Conservation (phyloP, 2,888 invertebrate species). For the Dynastes maya region DNA sequence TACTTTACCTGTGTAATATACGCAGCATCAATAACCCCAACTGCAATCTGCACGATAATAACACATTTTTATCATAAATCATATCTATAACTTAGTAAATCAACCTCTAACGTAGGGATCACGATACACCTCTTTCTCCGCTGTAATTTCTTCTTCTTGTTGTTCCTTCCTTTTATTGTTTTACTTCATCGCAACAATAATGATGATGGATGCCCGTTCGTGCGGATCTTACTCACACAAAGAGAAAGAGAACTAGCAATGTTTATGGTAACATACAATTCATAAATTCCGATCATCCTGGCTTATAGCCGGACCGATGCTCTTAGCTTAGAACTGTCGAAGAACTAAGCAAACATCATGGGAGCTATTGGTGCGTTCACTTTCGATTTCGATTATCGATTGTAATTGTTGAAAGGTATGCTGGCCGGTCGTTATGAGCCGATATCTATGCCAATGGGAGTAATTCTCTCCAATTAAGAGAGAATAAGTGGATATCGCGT, state of each 20-base stretch:
- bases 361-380: slow-evolving; percentile 9
- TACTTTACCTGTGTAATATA: no score
- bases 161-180: no score
- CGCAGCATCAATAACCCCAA: no score
- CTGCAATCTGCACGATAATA: no score
- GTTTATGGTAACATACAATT: slow-evolving; percentile 15
- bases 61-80: no score
- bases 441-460: slow-evolving; percentile 45
- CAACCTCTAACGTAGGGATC: no score
- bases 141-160: no score
- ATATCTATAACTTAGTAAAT: no score
- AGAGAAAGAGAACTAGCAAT: not conserved
- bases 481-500: slow-evolving; percentile 24
- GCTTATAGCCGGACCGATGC: not conserved
- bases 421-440: slow-evolving; percentile 2
- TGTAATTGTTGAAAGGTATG: slow-evolving; percentile 40
- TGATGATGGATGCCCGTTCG: slow-evolving; percentile 23
- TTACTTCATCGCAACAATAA: slow-evolving; percentile 10
- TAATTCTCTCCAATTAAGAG: slow-evolving; percentile 37
- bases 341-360: slow-evolving; percentile 8
- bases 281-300: slow-evolving; percentile 20
- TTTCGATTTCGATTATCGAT: slow-evolving; percentile 30
- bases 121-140: no score
- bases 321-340: not conserved
- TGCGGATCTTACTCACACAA: not conserved